Evolutionary conservation across 2,797 vertebrate species (phyloP).

Genomic region (Lepus townsendii): DNA sequence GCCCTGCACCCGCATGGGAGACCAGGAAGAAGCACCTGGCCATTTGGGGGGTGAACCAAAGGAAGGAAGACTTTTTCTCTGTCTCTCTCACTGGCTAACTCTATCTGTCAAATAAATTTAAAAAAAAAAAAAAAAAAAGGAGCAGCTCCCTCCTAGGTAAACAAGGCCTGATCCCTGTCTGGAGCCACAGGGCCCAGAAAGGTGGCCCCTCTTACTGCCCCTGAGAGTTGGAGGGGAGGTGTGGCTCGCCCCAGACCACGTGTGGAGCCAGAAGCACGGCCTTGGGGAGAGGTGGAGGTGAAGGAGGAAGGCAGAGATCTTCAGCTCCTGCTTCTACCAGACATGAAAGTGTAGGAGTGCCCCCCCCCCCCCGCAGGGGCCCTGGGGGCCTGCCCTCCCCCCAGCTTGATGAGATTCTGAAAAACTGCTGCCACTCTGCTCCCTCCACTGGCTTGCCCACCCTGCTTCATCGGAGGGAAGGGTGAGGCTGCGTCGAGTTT

Average conservation of each 20-base stretch:
- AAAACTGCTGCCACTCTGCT: neutral
- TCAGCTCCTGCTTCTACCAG: neutral
- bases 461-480: neutral
- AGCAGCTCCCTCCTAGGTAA: neutral
- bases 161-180: neutral
- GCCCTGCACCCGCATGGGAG: no score
- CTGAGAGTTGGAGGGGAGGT: neutral
- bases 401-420: neutral
- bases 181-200: neutral
- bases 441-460: neutral
- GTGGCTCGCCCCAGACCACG: neutral
- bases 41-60: no score
- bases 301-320: slow-evolving; percentile 40
- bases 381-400: neutral
- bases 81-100: no score
- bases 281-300: neutral
- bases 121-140: neutral
- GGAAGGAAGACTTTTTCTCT: no score
- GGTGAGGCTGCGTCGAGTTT: neutral
- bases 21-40: no score
- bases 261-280: neutral
- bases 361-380: neutral
- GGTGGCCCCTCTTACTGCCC: neutral
- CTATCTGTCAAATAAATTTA: no score
- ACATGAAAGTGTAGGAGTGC: slow-evolving; percentile 63